A percentile compares a stretch with the other conserved stretches of the same genome.
These are phyloP conservation scores for Patella vulgata DNA, from an alignment of 1,140 invertebrate genomes.

Conservation along the genomic window DNA sequence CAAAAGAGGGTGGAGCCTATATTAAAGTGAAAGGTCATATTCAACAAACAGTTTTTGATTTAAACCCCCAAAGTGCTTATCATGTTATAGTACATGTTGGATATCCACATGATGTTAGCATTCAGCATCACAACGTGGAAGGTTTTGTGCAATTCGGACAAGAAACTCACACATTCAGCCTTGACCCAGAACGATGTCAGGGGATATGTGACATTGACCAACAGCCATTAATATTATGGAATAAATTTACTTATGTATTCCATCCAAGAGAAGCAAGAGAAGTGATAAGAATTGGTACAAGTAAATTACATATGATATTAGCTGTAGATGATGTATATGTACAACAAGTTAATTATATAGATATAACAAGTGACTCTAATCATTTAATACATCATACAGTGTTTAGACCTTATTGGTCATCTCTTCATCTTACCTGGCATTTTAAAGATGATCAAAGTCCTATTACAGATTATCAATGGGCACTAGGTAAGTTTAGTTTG, in stretches of 20 bases:
- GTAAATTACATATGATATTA: slow-evolving; percentile 2
- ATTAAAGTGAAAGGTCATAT: slow-evolving; percentile 11
- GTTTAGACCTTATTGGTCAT: slow-evolving; percentile 40
- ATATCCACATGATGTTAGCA: slow-evolving; percentile 11
- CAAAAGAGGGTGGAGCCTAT: slow-evolving; percentile 8
- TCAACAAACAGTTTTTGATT: slow-evolving; percentile 4
- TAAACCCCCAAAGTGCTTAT: slow-evolving; percentile 2
- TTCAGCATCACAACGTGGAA: slow-evolving; percentile 14
- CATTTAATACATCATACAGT: slow-evolving; percentile 20
- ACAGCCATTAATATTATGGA: slow-evolving; percentile 25
- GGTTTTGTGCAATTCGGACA: slow-evolving; percentile 15
- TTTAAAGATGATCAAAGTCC: slow-evolving; percentile 35
- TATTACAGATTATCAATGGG: slow-evolving; percentile 43
- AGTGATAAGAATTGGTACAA: slow-evolving; percentile 18
- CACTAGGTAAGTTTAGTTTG: slow-evolving; percentile 39
- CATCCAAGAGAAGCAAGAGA: slow-evolving; percentile 12
- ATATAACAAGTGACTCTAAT: neutral
- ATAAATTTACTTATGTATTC: slow-evolving; percentile 37
- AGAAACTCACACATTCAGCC: slow-evolving; percentile 12
- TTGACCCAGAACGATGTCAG: slow-evolving; percentile 15
- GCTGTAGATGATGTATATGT: slow-evolving; percentile 28
- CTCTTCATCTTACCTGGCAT: slow-evolving; percentile 39
- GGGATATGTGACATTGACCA: slow-evolving; percentile 9
- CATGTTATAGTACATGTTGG: slow-evolving; percentile 14
- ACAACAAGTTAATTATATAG: slow-evolving; percentile 15